These are phyloP conservation scores for Scaptomyza caliginosa DNA, from an alignment of 2,888 invertebrate species.

Conservation along the genomic window DNA sequence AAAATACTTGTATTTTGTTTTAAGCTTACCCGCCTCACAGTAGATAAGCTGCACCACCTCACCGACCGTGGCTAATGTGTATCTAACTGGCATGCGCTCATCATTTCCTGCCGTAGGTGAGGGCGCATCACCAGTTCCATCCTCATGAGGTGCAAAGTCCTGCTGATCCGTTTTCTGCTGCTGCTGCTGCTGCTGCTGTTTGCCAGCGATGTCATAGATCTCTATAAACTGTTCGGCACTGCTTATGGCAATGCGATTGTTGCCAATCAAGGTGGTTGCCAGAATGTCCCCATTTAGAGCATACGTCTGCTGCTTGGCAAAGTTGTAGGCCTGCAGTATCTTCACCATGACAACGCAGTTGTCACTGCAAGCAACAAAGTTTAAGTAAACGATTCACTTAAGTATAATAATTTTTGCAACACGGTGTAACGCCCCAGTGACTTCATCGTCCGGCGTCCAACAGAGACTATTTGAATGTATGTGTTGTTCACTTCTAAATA, in stretches of 20 bases:
- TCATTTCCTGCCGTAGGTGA: slow-evolving; percentile 48
- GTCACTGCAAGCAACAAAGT: slow-evolving; percentile 30
- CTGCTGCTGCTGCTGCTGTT: slow-evolving; percentile 44
- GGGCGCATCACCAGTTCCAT: slow-evolving; percentile 26
- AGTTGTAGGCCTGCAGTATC: slow-evolving; percentile 83
- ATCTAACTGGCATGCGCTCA: slow-evolving; percentile 72
- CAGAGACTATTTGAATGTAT: slow-evolving; percentile 39
- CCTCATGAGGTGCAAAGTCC: slow-evolving; percentile 15
- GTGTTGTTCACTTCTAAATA: slow-evolving; percentile 15
- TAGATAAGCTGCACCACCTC: slow-evolving; percentile 88
- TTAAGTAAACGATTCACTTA: slow-evolving; percentile 12
- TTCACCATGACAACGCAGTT: slow-evolving; percentile 78
- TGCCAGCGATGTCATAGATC: slow-evolving; percentile 81
- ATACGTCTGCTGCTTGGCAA: slow-evolving; percentile 83
- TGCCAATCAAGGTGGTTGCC: slow-evolving; percentile 80
- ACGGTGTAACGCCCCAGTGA: slow-evolving; percentile 66
- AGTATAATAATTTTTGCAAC: slow-evolving; percentile 22
- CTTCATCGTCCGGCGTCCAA: slow-evolving; percentile 61
- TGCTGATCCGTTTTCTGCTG: slow-evolving; percentile 32
- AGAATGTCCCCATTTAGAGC: slow-evolving; percentile 82
- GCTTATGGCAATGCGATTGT: slow-evolving; percentile 82
- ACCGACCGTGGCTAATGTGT: slow-evolving; percentile 90
- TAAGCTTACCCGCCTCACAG: slow-evolving; percentile 86
- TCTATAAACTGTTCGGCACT: slow-evolving; percentile 83
- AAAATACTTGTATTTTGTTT: too few relatives aligned